phyloP scores from a whole-genome alignment of 64 coral and sea anemone genomes.

The Pocillopora verrucosa region DNA sequence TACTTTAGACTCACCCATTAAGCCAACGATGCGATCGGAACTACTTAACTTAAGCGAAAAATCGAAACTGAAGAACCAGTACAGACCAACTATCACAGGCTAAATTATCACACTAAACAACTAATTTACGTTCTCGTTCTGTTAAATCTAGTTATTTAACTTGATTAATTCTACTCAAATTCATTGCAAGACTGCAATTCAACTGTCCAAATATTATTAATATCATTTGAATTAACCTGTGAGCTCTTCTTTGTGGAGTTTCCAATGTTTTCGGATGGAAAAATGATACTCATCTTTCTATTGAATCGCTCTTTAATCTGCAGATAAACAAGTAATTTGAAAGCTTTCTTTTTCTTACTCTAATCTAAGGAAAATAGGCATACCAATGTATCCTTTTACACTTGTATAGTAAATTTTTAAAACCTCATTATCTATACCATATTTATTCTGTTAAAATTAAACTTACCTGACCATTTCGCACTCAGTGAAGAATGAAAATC shows the following conservation, averaged over 20 bases:
- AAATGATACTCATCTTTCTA: background rate
- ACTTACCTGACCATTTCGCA: background rate
- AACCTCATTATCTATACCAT: background rate
- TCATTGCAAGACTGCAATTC: background rate
- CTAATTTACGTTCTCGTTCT: too few species aligned
- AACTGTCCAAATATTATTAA: background rate
- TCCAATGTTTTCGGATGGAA: background rate
- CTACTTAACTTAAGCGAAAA: too few species aligned
- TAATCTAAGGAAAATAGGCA: too few species aligned
- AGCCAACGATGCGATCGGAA: too few species aligned
- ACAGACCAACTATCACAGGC: too few species aligned
- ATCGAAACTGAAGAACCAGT: too few species aligned
- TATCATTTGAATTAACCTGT: background rate
- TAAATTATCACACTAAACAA: too few species aligned
- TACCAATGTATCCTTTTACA: too few species aligned
- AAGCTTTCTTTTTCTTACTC: background rate
- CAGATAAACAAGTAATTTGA: background rate
- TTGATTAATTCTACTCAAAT: background rate
- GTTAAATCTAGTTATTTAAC: too few species aligned
- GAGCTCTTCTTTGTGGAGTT: background rate
- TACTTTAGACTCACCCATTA: too few species aligned
- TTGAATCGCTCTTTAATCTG: slow-evolving; percentile 20
- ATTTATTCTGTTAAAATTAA: background rate
- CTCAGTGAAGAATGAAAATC: background rate
- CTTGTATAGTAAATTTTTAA: background rate